These are phyloP conservation scores for Lithodes maja DNA, from an alignment of 2,888 invertebrate species.

Conservation along the genomic window DNA sequence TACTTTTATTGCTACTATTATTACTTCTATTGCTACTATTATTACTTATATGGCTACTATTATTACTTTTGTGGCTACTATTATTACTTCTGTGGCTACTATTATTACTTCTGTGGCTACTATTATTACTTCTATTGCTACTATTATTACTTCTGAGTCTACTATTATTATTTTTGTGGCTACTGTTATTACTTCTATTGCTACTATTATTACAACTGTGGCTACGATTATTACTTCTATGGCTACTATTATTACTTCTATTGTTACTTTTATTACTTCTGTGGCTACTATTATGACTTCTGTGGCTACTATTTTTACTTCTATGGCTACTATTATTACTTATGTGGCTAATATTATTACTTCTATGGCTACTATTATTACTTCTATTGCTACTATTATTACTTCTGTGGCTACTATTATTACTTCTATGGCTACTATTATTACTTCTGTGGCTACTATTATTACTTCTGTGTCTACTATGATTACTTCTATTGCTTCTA, in stretches of 20 bases:
- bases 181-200: slow-evolving; percentile 21
- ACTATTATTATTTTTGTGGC: too few species aligned
- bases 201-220: slow-evolving; percentile 1
- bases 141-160: background rate
- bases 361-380: background rate
- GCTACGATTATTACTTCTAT: background rate
- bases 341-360: background rate
- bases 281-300: background rate
- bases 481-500: too few species aligned
- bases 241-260: background rate
- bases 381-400: slow-evolving; percentile 5
- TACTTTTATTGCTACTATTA: too few species aligned
- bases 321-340: background rate
- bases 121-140: slow-evolving; percentile 15
- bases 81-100: background rate
- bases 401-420: slow-evolving; percentile 11
- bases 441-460: too few species aligned
- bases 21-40: too few species aligned
- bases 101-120: slow-evolving; percentile 11
- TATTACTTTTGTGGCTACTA: too few species aligned
- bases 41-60: too few species aligned
- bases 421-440: slow-evolving; percentile 1
- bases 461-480: too few species aligned
- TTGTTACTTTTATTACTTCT: background rate
- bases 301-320: background rate